phyloP scores from a whole-genome alignment of 2,113 vertebrate species.

The Tychaedon coryphoeus region DNA sequence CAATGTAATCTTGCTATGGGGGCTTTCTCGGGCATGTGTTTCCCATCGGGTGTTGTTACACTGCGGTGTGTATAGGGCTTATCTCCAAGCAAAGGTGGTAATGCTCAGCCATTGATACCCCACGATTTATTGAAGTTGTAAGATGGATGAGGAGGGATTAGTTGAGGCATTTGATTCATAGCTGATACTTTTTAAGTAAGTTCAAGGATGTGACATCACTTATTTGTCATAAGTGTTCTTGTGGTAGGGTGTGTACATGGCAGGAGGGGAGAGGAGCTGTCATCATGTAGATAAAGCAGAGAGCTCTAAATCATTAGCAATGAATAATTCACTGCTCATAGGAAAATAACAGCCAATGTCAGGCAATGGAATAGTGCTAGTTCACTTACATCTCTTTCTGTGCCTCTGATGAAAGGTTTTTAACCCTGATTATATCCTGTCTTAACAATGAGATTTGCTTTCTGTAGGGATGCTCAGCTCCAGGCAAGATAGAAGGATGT shows the following conservation, averaged over 20 bases:
- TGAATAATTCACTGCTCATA: conserved; percentile 13
- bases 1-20: neutral
- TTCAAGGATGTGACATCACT: conserved; percentile 33
- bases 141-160: neutral
- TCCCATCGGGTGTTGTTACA: neutral
- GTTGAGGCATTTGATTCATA: neutral
- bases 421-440: conserved; percentile 37
- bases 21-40: neutral
- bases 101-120: neutral
- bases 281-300: neutral
- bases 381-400: conserved; percentile 4
- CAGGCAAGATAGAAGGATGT: conserved; percentile 44
- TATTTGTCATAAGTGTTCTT: neutral
- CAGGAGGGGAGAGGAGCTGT: conserved; percentile 3
- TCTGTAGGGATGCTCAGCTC: conserved; percentile 27
- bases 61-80: neutral
- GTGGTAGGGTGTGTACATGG: neutral
- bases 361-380: neutral
- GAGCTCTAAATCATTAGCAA: conserved; percentile 17
- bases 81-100: conserved; percentile 4
- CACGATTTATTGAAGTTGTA: neutral
- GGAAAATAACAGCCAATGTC: conserved; percentile 11
- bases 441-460: neutral
- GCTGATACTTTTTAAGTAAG: neutral
- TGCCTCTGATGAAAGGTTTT: conserved; percentile 24